Evolutionary conservation across 2,888 invertebrate genomes (phyloP), one percentile per base, ranked within the genome.

Genomic region (Patella depressa): DNA sequence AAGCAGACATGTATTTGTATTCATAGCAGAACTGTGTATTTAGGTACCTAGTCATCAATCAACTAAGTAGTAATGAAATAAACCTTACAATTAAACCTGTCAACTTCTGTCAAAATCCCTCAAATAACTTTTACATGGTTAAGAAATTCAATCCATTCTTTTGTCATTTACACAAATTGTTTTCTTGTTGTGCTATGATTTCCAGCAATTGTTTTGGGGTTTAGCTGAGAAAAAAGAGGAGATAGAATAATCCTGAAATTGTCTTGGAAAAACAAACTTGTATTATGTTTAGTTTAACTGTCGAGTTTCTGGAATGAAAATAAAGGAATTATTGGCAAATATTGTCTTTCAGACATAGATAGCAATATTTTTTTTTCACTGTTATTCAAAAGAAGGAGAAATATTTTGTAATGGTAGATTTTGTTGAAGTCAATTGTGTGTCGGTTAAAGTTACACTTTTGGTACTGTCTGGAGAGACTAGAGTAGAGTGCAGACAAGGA

Each of bases 261-360:
- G 65, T 65, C 65, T 65, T 65, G 19, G 65, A 65, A 65, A 24
- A 65, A 65, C 24, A 65, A 65, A 65, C 65, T 65, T 12, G 12
- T 24, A 9, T 9, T 65, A 24, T 24, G 65, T 65, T 65, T 65
- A 24, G 19, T 19, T 65, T 65, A 24, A 65, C 65, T 19, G 19
- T 65, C 19, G 65, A 65, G 24, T 24, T 65, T 65, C 19, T 65
- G 65, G 65, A 65, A 65, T 65, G 65, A 65, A 65, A 65, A 65
- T 65, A 65, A 65, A 65, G 65, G 65, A 65, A 65, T 65, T 24
- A 65, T 65, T 65, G 65, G 19, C 65, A 65, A 65, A 65, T 65
- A 65, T 65, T 24, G 24, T 65, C 65, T 65, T 24, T 11, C 24
- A 24, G 19, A 24, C 14, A 19, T 24, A 9, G 11, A 65, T 45